Base-by-base conservation (phyloP, 2,113 vertebrate species). In the Epinephelus lanceolatus region DNA sequence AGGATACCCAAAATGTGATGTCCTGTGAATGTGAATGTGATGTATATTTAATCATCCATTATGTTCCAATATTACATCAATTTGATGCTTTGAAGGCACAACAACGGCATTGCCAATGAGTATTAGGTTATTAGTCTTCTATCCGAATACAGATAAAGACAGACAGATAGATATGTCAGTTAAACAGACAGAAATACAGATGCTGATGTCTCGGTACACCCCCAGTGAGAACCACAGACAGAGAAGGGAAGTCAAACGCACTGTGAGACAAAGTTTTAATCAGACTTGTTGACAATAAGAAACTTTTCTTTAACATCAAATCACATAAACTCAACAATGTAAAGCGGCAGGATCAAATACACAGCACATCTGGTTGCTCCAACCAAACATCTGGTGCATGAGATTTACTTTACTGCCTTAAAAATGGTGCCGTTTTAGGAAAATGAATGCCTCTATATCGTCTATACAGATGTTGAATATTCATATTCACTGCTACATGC, bases 301-400 rank as follows among this genome's bases (percentile, higher is more conserved):
- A 27, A 5, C 14, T 55, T 25, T 17, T 4, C 17, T 66, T 70
- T 19, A 57, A 51, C 14, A 78, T 68, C 8, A 60, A 30, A 70
- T 53, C 37, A 18, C 45, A 73, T 21, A 49, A 75, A 40, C 73
- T 75, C 6, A 66, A 40, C 17, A 57, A 10, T 59, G 18, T 67
- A 66, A 60, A 12, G 21, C n/a, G 23, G 12, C 42, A 68, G 23
- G 60, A 42, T 45, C 6, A 69, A 55, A 57, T 15, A 47, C 18
- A 15, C 21, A 27, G 19, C 61, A 53, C 69, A 57, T 70, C 18
- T 65, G 47, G 30, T 0, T 1, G 67, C 19, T 70, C 19, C 27
- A 51, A 18, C 14, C 25, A 66, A 52, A 78, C 73, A 88, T 45
- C 55, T 82, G 77, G 53, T 70, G 27, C 37, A 12, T 15, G 1